Evolutionary conservation across 2,797 vertebrate species (phyloP).

Genomic region (Neosilurus hyrtlii): DNA sequence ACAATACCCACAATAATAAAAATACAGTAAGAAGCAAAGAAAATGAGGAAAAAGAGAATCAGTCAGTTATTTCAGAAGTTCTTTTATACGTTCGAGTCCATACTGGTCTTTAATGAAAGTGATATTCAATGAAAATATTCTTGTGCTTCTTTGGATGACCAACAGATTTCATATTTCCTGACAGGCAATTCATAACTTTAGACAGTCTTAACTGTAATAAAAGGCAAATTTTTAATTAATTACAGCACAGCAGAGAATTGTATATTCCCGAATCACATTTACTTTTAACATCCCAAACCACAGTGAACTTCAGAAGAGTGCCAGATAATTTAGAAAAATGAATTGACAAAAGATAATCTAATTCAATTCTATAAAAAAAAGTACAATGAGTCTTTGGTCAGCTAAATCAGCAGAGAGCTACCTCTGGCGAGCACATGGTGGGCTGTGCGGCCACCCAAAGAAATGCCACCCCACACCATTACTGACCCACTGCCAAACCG

Average conservation of each 20-base stretch:
- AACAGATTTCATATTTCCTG: slow-evolving; percentile 18
- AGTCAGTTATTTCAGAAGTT: not conserved
- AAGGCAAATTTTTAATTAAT: slow-evolving; percentile 1
- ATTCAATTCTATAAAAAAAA: not conserved
- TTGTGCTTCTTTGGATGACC: not conserved
- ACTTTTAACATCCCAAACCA: slow-evolving; percentile 6
- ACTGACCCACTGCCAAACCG: no score
- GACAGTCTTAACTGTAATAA: slow-evolving; percentile 15
- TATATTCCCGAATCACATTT: not conserved
- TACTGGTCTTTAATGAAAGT: slow-evolving; percentile 25
- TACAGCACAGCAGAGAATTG: not conserved
- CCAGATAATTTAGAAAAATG: not conserved
- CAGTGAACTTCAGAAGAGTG: not conserved
- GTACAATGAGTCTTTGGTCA: no score
- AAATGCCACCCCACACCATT: no score
- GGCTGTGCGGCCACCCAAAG: no score
- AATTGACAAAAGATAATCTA: slow-evolving; percentile 1
- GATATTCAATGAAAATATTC: slow-evolving; percentile 11
- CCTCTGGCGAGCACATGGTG: no score
- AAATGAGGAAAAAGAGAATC: not conserved
- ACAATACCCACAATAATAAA: not conserved
- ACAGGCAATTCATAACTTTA: slow-evolving; percentile 32
- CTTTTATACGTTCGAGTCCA: not conserved
- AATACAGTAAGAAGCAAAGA: not conserved
- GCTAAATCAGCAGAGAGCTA: no score